Base-by-base conservation (phyloP, 1,140 invertebrate genomes). In the Sitobion miscanthi region DNA sequence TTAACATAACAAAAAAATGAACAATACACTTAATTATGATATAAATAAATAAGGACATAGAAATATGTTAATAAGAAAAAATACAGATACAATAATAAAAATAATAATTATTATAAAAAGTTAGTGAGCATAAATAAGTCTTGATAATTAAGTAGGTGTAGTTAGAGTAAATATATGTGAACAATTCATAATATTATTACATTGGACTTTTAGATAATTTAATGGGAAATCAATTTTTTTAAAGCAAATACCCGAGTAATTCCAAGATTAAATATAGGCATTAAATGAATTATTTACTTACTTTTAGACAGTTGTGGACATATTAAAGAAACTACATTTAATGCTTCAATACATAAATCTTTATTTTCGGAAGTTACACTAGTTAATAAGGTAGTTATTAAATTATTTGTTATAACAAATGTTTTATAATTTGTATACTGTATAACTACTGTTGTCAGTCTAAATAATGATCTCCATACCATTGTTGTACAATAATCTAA, bases 401-500 rank as follows among this genome's bases (percentile, higher is more conserved):
- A 85, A 86, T 83, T 20, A 86, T 93, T 54, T 54, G 91, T 93
- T 86, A 93, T 9, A 23, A 93, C 1, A 86, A 85, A 85, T 42
- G 30, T 52, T 42, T 93, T 45, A 54, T 85, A 42, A 85, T 93
- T 86, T 42, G 35, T 54, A 86, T 7, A 42, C 45, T 93, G 49
- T 77, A 54, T 54, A 20, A 93, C 23, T 17, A n/a, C 38, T 25
- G 47, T 17, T 52, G 82, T 93, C 25, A 93, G 49, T 86, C 85
- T 82, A 85, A 93, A 93, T 14, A 54, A 23, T 85, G 91, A 93
- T 86, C 82, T 85, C 91, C 91, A 93, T 20, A 86, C 82, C 91
- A 93, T 93, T 30, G 25, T 93, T 23, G 82, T 93, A 42, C 91
- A 93, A 85, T 93, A 82, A 93, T 93, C 91, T 93, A 85, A 91